These are phyloP conservation scores for Bergia sp. DNA, from an alignment of 92 coral and sea anemone genomes.

Conservation along the genomic window DNA sequence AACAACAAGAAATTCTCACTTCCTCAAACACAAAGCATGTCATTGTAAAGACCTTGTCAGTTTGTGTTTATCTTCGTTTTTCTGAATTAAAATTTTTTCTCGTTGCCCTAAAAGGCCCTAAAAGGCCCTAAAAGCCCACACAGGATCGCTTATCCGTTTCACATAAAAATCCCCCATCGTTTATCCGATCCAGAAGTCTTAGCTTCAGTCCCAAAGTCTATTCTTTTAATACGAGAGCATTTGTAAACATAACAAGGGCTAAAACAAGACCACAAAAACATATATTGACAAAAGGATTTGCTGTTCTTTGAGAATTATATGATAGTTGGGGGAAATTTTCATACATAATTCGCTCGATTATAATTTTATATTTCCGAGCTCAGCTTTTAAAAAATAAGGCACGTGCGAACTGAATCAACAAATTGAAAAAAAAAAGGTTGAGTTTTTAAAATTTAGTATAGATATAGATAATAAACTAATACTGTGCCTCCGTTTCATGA, in stretches of 20 bases:
- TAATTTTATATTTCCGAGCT: neutral
- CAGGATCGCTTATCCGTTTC: no score
- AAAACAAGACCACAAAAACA: neutral
- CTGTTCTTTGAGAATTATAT: neutral
- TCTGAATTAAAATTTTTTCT: slow-evolving; percentile 4
- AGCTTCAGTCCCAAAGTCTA: neutral
- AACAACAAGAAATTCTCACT: slow-evolving; percentile 5
- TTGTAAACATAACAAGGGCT: slow-evolving; percentile 8
- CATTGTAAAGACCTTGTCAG: slow-evolving; percentile 12
- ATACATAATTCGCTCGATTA: neutral
- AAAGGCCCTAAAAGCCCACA: neutral
- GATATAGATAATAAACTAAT: neutral
- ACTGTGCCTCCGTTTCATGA: neutral
- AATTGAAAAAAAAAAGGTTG: no score
- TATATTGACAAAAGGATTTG: slow-evolving; percentile 8
- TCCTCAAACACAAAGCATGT: slow-evolving; percentile 32
- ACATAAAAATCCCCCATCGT: slow-evolving; percentile 7
- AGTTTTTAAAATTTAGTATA: no score
- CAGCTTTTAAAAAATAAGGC: neutral
- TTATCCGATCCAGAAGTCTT: neutral
- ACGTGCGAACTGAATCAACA: no score
- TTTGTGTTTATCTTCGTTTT: slow-evolving; percentile 21
- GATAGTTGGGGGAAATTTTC: neutral
- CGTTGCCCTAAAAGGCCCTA: neutral
- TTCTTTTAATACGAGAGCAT: neutral